phyloP scores from a whole-genome alignment of 2,797 vertebrate genomes.

The Miichthys miiuy region DNA sequence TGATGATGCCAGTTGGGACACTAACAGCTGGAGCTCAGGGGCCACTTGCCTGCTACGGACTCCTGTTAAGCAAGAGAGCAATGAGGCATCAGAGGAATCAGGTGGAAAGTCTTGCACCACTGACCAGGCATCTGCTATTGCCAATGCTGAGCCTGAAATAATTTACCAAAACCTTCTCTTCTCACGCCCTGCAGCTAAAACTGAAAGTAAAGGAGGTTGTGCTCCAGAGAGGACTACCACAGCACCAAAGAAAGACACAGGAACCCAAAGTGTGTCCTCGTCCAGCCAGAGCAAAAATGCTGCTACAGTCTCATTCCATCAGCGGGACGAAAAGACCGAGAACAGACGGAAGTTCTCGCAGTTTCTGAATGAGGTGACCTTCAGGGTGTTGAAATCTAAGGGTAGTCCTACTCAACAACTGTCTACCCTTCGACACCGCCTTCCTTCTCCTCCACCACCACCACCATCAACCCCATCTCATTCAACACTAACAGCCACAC shows the following conservation, averaged over 20 bases:
- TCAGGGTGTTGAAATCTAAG: conserved; percentile 87
- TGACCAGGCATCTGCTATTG: conserved; percentile 45
- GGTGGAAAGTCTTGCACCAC: conserved; percentile 30
- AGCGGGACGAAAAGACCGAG: conserved; percentile 80
- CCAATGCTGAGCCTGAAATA: conserved; percentile 64
- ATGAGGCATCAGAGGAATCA: conserved; percentile 69
- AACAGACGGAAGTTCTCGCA: conserved; percentile 91
- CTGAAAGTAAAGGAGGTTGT: conserved; percentile 50
- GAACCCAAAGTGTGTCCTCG: conserved; percentile 61
- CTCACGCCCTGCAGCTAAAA: conserved; percentile 41
- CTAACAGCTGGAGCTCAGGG: conserved; percentile 86
- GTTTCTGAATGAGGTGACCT: conserved; percentile 93
- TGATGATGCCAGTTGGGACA: conserved; percentile 86
- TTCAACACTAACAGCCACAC: background rate
- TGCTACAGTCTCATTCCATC: conserved; percentile 57
- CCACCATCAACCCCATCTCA: conserved; percentile 45
- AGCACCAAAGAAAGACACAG: conserved; percentile 63
- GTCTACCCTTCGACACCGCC: conserved; percentile 63
- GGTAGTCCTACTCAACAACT: conserved; percentile 81
- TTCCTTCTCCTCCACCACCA: conserved; percentile 41
- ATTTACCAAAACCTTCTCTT: conserved; percentile 80
- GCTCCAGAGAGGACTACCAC: conserved; percentile 28
- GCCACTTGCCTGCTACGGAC: conserved; percentile 84
- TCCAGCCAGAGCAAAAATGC: conserved; percentile 71
- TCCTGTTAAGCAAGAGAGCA: conserved; percentile 79